Evolutionary conservation across 2,797 vertebrate species (phyloP).

Genomic region (Enteromius viviparus): DNA sequence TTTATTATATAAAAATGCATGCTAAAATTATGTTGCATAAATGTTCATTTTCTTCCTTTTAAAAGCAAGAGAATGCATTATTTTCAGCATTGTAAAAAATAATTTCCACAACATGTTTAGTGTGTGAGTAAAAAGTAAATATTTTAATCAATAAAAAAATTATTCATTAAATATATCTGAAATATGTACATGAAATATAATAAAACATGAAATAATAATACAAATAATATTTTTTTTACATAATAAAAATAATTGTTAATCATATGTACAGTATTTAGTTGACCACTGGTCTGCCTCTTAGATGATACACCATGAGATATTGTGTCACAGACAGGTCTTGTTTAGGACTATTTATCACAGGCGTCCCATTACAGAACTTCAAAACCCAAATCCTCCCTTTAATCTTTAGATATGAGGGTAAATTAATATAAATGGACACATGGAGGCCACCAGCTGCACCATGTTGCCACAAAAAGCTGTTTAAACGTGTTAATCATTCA

Average conservation of each 20-base stretch:
- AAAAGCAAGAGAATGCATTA: not conserved
- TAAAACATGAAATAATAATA: not conserved
- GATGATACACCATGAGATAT: conserved; percentile 28
- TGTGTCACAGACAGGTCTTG: conserved; percentile 9
- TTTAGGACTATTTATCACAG: conserved; percentile 52
- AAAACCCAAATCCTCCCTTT: conserved; percentile 54
- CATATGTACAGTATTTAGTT: not conserved
- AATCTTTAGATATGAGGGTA: conserved; percentile 51
- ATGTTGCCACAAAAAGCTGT: conserved; percentile 33
- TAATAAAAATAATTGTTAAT: not conserved
- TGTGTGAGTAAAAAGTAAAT: not conserved
- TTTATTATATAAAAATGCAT: not conserved
- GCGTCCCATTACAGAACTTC: conserved; percentile 52
- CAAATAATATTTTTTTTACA: not conserved
- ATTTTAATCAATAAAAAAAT: not conserved
- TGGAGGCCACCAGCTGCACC: conserved; percentile 21
- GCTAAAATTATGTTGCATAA: not conserved
- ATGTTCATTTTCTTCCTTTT: not conserved
- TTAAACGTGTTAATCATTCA: conserved; percentile 34
- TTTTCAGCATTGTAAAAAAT: not conserved
- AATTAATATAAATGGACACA: conserved; percentile 36
- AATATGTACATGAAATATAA: too few relatives aligned
- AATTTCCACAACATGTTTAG: not conserved
- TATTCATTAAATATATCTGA: not conserved
- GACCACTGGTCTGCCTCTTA: conserved; percentile 18